Conservation (phyloP, 2,113 vertebrate species). For the Varanus salvator region DNA sequence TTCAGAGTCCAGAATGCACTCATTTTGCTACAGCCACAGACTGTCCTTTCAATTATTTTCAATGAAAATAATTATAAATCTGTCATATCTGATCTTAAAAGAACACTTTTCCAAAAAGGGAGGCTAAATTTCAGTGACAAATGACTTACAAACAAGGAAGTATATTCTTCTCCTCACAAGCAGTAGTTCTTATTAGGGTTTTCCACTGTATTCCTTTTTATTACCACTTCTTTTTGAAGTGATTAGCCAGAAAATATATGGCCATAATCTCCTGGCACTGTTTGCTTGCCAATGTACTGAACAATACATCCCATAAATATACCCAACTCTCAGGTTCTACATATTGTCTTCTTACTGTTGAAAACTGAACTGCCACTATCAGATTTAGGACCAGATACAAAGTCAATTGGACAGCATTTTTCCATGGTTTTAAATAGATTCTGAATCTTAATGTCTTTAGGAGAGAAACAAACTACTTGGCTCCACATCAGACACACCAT, state of each 20-base stretch:
- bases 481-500: conserved; percentile 15
- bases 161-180: neutral
- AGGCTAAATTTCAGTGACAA: accelerated
- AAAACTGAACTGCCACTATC: neutral
- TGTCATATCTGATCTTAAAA: conserved; percentile 2
- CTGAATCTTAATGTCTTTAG: neutral
- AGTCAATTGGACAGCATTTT: neutral
- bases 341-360: conserved; percentile 1
- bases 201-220: conserved; percentile 25
- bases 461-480: neutral
- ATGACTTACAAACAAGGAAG: neutral
- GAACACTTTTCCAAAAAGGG: neutral
- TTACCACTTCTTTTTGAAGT: conserved; percentile 15
- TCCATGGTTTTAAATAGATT: neutral
- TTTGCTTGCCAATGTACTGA: conserved; percentile 6
- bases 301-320: conserved; percentile 41
- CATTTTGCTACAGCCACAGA: neutral
- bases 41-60: conserved; percentile 23
- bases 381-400: conserved; percentile 17
- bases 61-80: conserved; percentile 12
- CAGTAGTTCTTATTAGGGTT: neutral
- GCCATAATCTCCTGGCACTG: conserved; percentile 22
- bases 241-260: conserved; percentile 31
- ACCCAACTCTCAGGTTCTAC: conserved; percentile 2
- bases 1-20: conserved; percentile 38